These are phyloP conservation scores for Myzus persicae DNA, from an alignment of 1,140 invertebrate species.

Conservation along the genomic window DNA sequence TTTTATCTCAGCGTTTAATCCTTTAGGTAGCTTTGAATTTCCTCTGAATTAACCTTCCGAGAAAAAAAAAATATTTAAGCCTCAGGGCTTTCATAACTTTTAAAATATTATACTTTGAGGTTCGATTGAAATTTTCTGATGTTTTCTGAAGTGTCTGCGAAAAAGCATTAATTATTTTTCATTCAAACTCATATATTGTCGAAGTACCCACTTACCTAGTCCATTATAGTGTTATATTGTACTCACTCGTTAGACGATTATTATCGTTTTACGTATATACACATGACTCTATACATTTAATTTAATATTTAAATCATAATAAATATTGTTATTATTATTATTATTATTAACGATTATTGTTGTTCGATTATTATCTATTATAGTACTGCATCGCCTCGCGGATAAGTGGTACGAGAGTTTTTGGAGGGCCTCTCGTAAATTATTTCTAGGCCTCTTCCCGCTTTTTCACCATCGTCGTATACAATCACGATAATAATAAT, in stretches of 20 bases:
- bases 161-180: background rate
- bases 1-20: background rate
- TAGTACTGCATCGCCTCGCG: background rate
- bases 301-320: too few species aligned
- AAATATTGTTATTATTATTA: too few species aligned
- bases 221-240: background rate
- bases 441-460: background rate
- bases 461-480: background rate
- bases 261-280: background rate
- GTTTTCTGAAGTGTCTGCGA: background rate
- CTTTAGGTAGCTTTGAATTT: background rate
- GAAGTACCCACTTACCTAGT: background rate
- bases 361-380: background rate
- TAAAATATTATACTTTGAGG: background rate
- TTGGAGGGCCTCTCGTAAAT: background rate
- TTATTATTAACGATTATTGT: too few species aligned
- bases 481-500: background rate
- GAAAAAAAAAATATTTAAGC: background rate
- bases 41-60: background rate
- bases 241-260: background rate
- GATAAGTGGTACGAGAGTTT: background rate
- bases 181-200: background rate
- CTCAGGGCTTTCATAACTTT: background rate
- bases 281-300: too few species aligned
- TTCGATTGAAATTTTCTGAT: background rate